Evolutionary conservation across 2,888 invertebrate species (phyloP).

Genomic region (Thysanoteuthis rhombus): DNA sequence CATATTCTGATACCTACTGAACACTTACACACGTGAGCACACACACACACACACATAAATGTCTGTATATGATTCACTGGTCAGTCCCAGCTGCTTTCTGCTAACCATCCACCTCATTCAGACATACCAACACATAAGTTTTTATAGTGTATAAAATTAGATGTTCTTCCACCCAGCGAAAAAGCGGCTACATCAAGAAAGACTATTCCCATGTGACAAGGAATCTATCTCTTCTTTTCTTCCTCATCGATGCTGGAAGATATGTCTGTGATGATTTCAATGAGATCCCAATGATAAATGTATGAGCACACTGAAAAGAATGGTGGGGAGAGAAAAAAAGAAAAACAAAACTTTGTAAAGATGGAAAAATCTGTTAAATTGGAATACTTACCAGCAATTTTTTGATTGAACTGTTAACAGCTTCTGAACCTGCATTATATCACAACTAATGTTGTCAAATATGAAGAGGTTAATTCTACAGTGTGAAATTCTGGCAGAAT

Average conservation of each 20-base stretch:
- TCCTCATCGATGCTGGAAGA: background rate
- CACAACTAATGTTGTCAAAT: background rate
- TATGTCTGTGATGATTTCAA: background rate
- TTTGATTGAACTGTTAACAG: background rate
- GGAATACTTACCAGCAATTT: background rate
- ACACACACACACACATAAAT: too few relatives aligned
- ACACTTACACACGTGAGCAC: background rate
- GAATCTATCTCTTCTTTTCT: background rate
- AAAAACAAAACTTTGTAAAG: background rate
- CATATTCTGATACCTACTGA: background rate
- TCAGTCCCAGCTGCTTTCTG: background rate
- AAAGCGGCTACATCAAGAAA: background rate
- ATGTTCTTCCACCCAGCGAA: background rate
- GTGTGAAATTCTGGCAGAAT: too few relatives aligned
- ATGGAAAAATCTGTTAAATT: background rate
- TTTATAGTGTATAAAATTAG: background rate
- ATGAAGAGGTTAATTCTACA: background rate
- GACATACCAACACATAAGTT: background rate
- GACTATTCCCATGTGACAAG: background rate
- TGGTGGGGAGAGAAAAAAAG: background rate
- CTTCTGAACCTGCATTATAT: background rate
- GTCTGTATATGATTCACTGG: too few relatives aligned
- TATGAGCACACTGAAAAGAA: background rate
- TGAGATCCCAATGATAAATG: background rate
- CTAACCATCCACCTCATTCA: background rate